A percentile compares a stretch with the other conserved stretches of the same genome.
These are phyloP conservation scores for Rhyacichthys aspro DNA, from an alignment of 2,797 vertebrate genomes.

Conservation along the genomic window DNA sequence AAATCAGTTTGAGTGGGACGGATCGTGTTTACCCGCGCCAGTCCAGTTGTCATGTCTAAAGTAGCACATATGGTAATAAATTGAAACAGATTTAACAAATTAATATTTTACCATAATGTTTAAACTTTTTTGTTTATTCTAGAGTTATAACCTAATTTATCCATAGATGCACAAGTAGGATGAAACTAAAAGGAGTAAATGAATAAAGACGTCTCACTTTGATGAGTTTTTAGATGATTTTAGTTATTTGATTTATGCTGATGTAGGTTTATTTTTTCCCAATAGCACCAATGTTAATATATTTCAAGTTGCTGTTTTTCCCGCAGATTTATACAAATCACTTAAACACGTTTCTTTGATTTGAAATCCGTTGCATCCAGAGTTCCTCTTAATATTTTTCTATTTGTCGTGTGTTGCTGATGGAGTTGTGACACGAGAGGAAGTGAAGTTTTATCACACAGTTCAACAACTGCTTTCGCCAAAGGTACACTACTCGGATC, in stretches of 20 bases:
- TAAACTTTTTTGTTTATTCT: constrained; percentile 45
- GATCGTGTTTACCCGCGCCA: constrained; percentile 41
- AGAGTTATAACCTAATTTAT: constrained; percentile 72
- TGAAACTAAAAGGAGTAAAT: constrained; percentile 67
- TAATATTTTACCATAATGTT: constrained; percentile 64
- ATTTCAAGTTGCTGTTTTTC: constrained; percentile 41
- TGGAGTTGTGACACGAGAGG: constrained; percentile 30
- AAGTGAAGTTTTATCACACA: constrained; percentile 33
- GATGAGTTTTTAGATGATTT: constrained; percentile 51
- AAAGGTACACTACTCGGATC: constrained; percentile 74
- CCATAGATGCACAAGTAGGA: constrained; percentile 74
- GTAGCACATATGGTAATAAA: constrained; percentile 62
- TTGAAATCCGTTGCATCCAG: constrained; percentile 44
- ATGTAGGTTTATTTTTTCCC: constrained; percentile 30
- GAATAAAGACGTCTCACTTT: constrained; percentile 52
- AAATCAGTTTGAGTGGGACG: constrained; percentile 53
- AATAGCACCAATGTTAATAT: constrained; percentile 54
- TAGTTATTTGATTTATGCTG: constrained; percentile 55
- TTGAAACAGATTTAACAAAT: constrained; percentile 68
- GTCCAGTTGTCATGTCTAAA: constrained; percentile 55
- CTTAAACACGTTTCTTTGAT: constrained; percentile 42
- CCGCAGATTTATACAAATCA: constrained; percentile 52
- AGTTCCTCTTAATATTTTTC: constrained; percentile 61
- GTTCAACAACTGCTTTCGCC: constrained; percentile 64
- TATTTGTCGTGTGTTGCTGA: constrained; percentile 43